phyloP scores from a whole-genome alignment of 2,113 vertebrate species.

The Cyanocitta stelleri region DNA sequence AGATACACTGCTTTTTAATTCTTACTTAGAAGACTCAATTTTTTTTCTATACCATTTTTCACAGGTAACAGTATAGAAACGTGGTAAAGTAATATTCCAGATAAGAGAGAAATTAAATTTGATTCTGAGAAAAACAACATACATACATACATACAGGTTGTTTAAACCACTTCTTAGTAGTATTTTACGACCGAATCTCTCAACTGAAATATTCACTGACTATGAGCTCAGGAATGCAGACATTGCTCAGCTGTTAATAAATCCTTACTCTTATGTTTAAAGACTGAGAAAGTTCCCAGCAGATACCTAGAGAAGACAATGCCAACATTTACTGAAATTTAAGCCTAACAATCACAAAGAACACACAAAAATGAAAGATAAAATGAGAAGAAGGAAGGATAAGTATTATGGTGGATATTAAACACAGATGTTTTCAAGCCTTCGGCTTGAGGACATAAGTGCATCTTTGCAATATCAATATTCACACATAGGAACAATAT shows the following conservation, averaged over 20 bases:
- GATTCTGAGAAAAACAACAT: background rate
- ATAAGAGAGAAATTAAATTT: background rate
- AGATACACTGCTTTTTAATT: background rate
- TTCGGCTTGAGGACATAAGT: background rate
- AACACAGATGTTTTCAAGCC: background rate
- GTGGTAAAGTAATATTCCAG: background rate
- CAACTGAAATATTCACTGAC: background rate
- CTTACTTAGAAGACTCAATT: background rate
- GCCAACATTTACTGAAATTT: background rate
- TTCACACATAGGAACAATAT: background rate
- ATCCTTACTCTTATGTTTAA: background rate
- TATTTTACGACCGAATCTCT: background rate
- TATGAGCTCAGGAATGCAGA: background rate
- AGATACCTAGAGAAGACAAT: background rate
- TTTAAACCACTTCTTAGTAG: background rate
- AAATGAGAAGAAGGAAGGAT: background rate
- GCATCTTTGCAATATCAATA: background rate
- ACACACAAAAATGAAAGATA: background rate
- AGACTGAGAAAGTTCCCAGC: background rate
- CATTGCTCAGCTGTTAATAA: background rate
- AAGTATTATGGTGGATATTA: background rate
- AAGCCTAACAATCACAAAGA: background rate
- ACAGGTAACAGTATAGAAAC: background rate
- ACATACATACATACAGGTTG: background rate
- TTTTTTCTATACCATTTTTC: background rate